A percentile compares a stretch with the other conserved stretches of the same genome.
phyloP scores from a whole-genome alignment of 2,888 invertebrate species.

The Plutella xylostella region DNA sequence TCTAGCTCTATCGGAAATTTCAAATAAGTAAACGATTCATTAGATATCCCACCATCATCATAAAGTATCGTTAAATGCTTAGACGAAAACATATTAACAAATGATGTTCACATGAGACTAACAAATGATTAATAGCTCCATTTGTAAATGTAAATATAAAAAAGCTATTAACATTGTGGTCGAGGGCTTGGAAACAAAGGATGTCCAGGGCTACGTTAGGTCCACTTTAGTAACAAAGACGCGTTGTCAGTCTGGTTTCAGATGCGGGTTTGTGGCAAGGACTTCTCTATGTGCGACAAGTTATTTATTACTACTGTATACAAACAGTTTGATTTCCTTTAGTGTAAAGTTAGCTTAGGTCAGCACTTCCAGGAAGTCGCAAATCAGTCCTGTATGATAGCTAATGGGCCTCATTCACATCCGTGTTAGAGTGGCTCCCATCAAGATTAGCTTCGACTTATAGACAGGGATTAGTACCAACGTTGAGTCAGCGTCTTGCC shows the following conservation, averaged over 20 bases:
- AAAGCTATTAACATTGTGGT: too few relatives aligned
- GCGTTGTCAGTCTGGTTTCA: background rate
- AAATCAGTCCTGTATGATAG: background rate
- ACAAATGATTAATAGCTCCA: too few relatives aligned
- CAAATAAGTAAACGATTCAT: too few relatives aligned
- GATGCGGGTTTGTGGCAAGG: slow-evolving; percentile 5
- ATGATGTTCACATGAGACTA: too few relatives aligned
- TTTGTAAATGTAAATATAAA: too few relatives aligned
- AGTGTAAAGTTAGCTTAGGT: slow-evolving; percentile 1
- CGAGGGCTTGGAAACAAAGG: too few relatives aligned
- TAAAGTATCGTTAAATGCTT: too few relatives aligned
- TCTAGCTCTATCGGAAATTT: too few relatives aligned
- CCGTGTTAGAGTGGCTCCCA: slow-evolving; percentile 20
- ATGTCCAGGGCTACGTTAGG: too few relatives aligned
- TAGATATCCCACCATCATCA: too few relatives aligned
- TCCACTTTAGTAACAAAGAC: slow-evolving; percentile 4
- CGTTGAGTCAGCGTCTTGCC: slow-evolving; percentile 63
- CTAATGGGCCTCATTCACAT: slow-evolving; percentile 23
- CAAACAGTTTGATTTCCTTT: background rate
- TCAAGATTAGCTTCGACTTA: slow-evolving; percentile 38
- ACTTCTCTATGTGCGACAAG: background rate
- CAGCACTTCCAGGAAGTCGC: slow-evolving; percentile 6
- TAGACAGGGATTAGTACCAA: slow-evolving; percentile 54
- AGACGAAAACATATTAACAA: too few relatives aligned
- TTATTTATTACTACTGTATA: background rate